A percentile compares a stretch with the other conserved stretches of the same genome.
These are phyloP conservation scores for Caenorhabditis afra DNA, from an alignment of 2,888 invertebrate species.

Conservation along the genomic window DNA sequence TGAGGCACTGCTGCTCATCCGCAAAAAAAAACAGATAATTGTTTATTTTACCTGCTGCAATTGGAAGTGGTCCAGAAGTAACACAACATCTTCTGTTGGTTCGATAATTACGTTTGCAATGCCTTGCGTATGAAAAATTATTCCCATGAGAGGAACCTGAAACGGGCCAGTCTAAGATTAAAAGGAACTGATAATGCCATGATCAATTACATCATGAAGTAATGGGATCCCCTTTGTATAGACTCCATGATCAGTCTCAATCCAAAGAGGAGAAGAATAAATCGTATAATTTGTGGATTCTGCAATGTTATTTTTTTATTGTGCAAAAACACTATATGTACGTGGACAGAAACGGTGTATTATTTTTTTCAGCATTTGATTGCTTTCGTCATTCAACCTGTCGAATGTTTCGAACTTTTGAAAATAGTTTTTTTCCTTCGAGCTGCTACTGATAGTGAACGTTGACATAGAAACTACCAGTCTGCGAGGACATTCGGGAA, in stretches of 20 bases:
- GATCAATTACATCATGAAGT: slow-evolving; percentile 63
- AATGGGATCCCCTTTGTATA: slow-evolving; percentile 66
- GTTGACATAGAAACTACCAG: slow-evolving; percentile 40
- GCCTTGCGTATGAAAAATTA: no score
- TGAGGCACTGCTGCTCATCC: no score
- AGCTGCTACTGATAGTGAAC: not conserved
- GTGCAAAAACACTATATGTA: no score
- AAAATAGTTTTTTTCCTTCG: no score
- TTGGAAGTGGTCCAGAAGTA: slow-evolving; percentile 79
- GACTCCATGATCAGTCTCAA: slow-evolving; percentile 72
- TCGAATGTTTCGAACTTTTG: no score
- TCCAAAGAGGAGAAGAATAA: slow-evolving; percentile 71
- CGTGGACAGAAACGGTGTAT: no score
- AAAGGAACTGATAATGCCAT: not conserved
- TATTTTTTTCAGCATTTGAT: not conserved
- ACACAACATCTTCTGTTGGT: slow-evolving; percentile 67
- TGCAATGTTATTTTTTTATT: slow-evolving; percentile 1
- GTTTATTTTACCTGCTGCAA: slow-evolving; percentile 66
- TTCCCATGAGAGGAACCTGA: slow-evolving; percentile 15
- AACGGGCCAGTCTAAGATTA: slow-evolving; percentile 33
- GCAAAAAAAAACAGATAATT: no score
- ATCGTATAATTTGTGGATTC: slow-evolving; percentile 58
- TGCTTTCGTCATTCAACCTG: not conserved
- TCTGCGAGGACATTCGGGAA: no score
- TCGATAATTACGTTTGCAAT: slow-evolving; percentile 62